Base-by-base conservation (phyloP, 30 jellyfish, hydroid and myxozoan genomes). In the Catostylus mosaicus region DNA sequence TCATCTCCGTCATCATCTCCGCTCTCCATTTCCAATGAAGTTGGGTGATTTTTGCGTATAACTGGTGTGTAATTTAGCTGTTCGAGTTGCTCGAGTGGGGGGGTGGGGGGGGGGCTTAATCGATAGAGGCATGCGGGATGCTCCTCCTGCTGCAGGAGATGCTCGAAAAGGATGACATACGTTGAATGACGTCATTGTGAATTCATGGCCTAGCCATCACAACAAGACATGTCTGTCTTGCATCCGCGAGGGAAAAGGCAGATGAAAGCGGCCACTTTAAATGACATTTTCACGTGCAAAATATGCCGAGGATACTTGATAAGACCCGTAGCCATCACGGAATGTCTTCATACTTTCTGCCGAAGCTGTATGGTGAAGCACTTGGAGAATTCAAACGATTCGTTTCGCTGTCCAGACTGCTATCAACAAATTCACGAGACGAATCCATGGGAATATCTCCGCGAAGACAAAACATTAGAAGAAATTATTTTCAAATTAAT, bases 311-410 rank as follows among this genome's bases (percentile, higher is more conserved):
- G 99, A 22, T 93, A 93, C 50, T 79, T 93, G 57, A 88, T 93
- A 54, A 56, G 97, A 61, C 99, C 99, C 20, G 99, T 93, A 3
- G 97, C 99, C 30, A 75, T 93, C 32, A 88, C 99, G n/a, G 99
- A 93, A 73, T 93, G 99, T 73, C 87, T 93, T 14, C 99, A 93
- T 52, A 89, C 96, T 24, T 93, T 93, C 43, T 93, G 99, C 59
- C 90, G 96, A 12, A 93, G 99, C 67, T 93, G 99, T 54, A 29
- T 93, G 65, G 99, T 93, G 63, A 87, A 72, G 77, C 86, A 85
- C 77, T 57, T 93, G 31, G 97, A 83, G 60, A 83, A 79, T 30
- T 81, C 99, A 0, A 48, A 70, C 67, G 99, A 93, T 37, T 66
- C 78, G 5, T 92, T 60, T 64, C 83, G 56, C 31, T 93, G 99